Base-by-base conservation (phyloP, 2,113 vertebrate genomes). In the Melanotaenia duboulayi region DNA sequence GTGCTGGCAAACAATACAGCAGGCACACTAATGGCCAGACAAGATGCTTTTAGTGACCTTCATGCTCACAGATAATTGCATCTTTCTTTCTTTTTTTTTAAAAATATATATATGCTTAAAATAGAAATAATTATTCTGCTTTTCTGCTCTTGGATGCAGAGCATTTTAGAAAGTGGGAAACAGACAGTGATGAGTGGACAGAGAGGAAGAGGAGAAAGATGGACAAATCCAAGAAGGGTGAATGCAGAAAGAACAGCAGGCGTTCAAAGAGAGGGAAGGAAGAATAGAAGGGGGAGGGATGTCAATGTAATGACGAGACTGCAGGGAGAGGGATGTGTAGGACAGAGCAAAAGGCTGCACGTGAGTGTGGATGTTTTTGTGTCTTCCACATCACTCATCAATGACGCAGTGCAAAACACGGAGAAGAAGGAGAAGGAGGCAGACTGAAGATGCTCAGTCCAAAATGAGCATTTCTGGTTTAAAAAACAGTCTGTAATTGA, bases 361-460 rank as follows among this genome's bases (percentile, higher is more conserved):
- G 11, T 14, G 24, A 28, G 44, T 22, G 64, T 74, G 67, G 61
- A 59, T 25, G 81, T 32, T 68, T 71, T 64, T 70, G 69, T 65
- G 64, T 57, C n/a, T 1, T 60, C 55, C 48, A 66, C 23, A 42
- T 63, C 60, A 23, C 54, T 25, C 40, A 57, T 52, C 52, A 3
- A 52, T 90, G 86, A 91, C 81, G 86, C 80, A 32, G 42, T 11
- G n/a, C 49, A 73, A 76, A 85, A 83, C 70, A 76, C 76, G 10
- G 23, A 65, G 44, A 60, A 74, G 65, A 59, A 71, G 56, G 61
- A 58, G 40, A 44, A 42, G 19, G 69, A 49, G 13, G 50, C 23
- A 37, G 28, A 9, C 51, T 54, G 74, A 77, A 64, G 83, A 69
- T n/a, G 16, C 39, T 63, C 32, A 2, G 39, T 10, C 54, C 16